These are phyloP conservation scores for Alces alces DNA, from an alignment of 2,113 vertebrate species.

Conservation along the genomic window DNA sequence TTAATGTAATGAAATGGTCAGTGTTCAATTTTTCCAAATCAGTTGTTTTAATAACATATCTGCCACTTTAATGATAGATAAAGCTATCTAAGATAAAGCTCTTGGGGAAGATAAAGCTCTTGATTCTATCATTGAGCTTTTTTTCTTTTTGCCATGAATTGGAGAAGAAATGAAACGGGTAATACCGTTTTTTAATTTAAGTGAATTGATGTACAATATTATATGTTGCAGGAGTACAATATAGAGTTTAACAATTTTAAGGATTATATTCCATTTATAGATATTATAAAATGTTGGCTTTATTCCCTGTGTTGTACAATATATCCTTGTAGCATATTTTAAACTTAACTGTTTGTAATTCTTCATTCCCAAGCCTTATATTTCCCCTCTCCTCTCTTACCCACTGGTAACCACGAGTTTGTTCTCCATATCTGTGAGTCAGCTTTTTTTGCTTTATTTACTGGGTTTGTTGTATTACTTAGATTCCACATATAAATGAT, in stretches of 20 bases:
- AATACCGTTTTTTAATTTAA: not conserved
- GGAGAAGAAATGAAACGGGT: not conserved
- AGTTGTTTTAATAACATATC: conserved; percentile 20
- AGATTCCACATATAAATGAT: not conserved
- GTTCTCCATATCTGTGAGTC: not conserved
- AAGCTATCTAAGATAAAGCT: too few relatives aligned
- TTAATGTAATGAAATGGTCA: conserved; percentile 39
- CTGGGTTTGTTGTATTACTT: not conserved
- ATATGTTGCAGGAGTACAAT: not conserved
- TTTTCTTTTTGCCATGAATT: not conserved
- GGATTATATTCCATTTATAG: not conserved
- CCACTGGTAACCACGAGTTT: not conserved
- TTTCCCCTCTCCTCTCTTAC: not conserved
- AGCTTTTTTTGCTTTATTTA: not conserved
- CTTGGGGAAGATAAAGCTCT: too few relatives aligned
- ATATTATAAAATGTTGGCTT: not conserved
- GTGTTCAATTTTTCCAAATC: not conserved
- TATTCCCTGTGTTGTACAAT: not conserved
- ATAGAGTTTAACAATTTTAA: not conserved
- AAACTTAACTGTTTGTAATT: not conserved
- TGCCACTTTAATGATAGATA: not conserved
- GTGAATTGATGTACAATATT: not conserved
- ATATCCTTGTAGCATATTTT: not conserved
- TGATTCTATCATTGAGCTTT: not conserved
- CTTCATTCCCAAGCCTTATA: not conserved